A percentile compares a stretch with the other conserved stretches of the same genome.
These are phyloP conservation scores for Brachionus plicatilis DNA, from an alignment of 1,140 invertebrate species.

Conservation along the genomic window DNA sequence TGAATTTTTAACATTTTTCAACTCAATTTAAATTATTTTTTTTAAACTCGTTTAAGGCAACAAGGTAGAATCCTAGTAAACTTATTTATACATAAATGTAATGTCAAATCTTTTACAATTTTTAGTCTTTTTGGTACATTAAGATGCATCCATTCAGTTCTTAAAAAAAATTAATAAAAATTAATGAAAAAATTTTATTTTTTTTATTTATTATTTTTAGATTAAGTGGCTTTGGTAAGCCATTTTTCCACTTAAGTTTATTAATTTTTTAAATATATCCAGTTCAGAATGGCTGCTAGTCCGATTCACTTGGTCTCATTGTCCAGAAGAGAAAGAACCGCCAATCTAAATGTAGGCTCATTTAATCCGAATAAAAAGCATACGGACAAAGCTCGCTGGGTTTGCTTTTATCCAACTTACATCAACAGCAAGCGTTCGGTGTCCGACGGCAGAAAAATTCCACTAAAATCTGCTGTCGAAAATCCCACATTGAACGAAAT, in stretches of 20 bases:
- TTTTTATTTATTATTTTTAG: neutral
- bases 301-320: conserved; percentile 23
- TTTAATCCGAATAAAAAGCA: conserved; percentile 27
- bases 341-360: conserved; percentile 35
- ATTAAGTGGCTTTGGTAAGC: neutral
- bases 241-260: neutral
- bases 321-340: conserved; percentile 31
- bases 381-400: conserved; percentile 61
- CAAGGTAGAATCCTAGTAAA: neutral
- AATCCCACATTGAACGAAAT: conserved; percentile 91
- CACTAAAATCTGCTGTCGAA: conserved; percentile 79
- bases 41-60: neutral
- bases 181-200: neutral
- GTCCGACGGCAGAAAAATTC: conserved; percentile 74
- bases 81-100: neutral
- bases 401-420: conserved; percentile 92
- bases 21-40: neutral
- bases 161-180: neutral
- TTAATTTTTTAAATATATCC: neutral
- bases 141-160: neutral
- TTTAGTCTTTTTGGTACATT: neutral
- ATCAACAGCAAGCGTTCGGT: conserved; percentile 86
- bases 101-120: neutral
- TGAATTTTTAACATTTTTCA: neutral
- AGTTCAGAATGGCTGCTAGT: neutral